Evolutionary conservation across 2,888 invertebrate genomes (phyloP).

Genomic region (Nebria brevicollis): DNA sequence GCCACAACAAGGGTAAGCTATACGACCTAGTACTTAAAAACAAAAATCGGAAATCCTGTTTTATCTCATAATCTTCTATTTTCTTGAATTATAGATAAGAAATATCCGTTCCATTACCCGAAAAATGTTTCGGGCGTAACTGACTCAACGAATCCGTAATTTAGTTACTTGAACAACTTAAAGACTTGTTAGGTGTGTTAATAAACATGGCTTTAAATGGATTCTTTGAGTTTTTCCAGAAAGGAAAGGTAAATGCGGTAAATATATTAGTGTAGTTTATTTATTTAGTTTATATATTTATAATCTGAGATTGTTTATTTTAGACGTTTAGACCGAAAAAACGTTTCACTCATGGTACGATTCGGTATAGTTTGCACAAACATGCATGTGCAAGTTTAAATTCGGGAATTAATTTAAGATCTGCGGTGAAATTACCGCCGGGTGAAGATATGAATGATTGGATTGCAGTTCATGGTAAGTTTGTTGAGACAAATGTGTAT

Average conservation of each 20-base stretch:
- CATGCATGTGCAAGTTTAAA: constrained; percentile 91
- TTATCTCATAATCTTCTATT: background rate
- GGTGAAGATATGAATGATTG: constrained; percentile 90
- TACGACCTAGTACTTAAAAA: background rate
- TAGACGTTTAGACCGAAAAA: constrained; percentile 93
- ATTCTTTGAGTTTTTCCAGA: constrained; percentile 81
- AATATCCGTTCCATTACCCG: background rate
- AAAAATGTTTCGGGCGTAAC: background rate
- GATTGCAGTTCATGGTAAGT: constrained; percentile 89
- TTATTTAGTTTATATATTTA: background rate
- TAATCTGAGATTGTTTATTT: constrained; percentile 51
- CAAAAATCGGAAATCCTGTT: background rate
- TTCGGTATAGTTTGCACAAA: constrained; percentile 87
- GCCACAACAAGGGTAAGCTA: background rate
- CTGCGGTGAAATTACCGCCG: constrained; percentile 82
- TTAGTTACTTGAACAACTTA: background rate
- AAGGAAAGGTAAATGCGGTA: constrained; percentile 72
- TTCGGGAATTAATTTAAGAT: constrained; percentile 86
- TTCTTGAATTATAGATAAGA: background rate
- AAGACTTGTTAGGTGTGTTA: background rate
- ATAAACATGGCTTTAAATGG: constrained; percentile 72
- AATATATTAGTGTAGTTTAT: background rate
- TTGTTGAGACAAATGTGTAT: background rate
- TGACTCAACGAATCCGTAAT: background rate
- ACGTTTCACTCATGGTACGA: constrained; percentile 85